Conservation (phyloP, 2,113 vertebrate genomes). For the Chitala chitala region DNA sequence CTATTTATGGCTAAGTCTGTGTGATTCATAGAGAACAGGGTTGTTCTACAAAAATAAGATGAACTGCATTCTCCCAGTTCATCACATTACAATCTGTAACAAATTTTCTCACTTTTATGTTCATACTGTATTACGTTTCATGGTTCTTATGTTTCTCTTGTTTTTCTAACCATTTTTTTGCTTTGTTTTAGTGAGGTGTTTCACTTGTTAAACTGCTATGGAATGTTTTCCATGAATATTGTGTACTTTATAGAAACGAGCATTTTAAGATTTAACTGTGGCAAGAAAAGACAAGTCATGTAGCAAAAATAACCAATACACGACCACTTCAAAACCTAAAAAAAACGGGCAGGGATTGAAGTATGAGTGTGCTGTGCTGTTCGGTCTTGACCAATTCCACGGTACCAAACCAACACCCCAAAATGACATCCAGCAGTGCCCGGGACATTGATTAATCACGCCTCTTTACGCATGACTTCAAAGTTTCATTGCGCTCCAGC, state of each 20-base stretch:
- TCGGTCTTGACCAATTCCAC: background rate
- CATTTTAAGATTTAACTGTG: too few species aligned
- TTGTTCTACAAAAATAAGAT: background rate
- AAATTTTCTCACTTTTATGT: background rate
- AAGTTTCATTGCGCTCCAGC: background rate
- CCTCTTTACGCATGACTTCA: background rate
- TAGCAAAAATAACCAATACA: too few species aligned
- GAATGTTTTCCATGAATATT: too few species aligned
- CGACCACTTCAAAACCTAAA: background rate
- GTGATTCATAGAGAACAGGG: background rate
- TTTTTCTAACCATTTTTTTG: background rate
- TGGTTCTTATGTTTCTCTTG: background rate
- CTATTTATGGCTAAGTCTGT: background rate
- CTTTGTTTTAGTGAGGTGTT: background rate
- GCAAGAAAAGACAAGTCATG: too few species aligned
- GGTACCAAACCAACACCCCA: background rate
- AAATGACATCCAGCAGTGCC: background rate
- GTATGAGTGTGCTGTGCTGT: background rate
- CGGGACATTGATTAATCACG: constrained; percentile 19
- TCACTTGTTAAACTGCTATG: background rate
- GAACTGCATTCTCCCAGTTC: background rate
- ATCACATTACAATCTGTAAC: background rate
- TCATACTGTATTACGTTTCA: background rate
- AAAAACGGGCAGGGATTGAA: background rate
- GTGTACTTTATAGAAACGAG: too few species aligned